Base-by-base conservation (phyloP, 2,113 vertebrate genomes). In the Columbina picui region DNA sequence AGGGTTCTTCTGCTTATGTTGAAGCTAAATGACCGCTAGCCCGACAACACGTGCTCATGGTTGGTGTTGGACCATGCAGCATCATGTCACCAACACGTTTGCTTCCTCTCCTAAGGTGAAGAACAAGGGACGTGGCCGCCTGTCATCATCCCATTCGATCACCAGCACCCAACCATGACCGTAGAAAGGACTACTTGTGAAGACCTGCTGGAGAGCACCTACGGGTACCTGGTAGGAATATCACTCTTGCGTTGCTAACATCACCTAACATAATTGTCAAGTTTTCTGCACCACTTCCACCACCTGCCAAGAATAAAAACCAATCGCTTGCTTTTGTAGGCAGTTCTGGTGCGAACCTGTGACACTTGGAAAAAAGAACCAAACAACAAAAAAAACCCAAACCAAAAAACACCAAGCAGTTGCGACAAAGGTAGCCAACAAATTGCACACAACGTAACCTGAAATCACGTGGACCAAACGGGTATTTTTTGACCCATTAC, bases 71-170 rank as follows among this genome's bases (percentile, higher is more conserved):
- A 39, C 17, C 36, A 45, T 0, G 1, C 59, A 82, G 69, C 61
- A 34, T 2, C 0, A 0, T 9, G 34, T 27, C 21, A 2, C 30
- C 59, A 57, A 7, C 14, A 27, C 0, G 0, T 10, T 11, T n/a
- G 15, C 19, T 7, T 60, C 71, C 55, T n/a, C 71, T 80, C 64
- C 78, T 10, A 7, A 32, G 29, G 69, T 1, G 1, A 81, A 90
- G 70, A n/a, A 64, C 0, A 0, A 81, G 52, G 73, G 77, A 26
- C 16, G 39, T 2, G 4, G 15, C 17, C 1, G 0, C 50, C 32
- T 80, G 73, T 38, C 21, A 2, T 3, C 45, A 69, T 1, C 36
- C 39, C 27, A 5, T 7, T 67, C 2, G 38, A 71, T 4, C 65
- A 30, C 38, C 70, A 93, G 74, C 61, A 89, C n/a, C 55, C 5